Evolutionary conservation across 2,797 vertebrate species (phyloP), one percentile per base, ranked within the genome.

Genomic region (Coilia nasus): DNA sequence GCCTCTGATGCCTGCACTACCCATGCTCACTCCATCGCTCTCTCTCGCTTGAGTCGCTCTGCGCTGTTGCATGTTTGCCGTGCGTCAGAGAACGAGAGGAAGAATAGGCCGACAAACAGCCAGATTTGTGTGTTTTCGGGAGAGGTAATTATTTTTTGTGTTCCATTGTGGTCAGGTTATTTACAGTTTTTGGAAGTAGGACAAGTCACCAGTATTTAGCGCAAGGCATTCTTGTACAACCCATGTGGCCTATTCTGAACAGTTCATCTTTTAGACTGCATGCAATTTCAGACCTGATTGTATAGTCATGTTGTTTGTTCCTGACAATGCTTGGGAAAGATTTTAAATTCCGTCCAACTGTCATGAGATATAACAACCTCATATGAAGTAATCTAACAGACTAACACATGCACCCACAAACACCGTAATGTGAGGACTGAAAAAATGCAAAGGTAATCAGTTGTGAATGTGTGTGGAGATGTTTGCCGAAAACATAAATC

Each of bases 1-100:
- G 41, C 83, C 87, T 89, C 87, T 83, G 88, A 90, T 89, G 90
- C 88, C 59, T 62, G 47, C 21, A 17, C 67, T 87, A 82, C 64
- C 85, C 80, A 67, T 64, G 83, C 86, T 31, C 67, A 57, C 84
- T 80, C 62, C 64, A 84, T 87, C 14, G 1, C 62, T 14, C 62
- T 28, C 62, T 12, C 62, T 28, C 25, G 3, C 31, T 75, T 17
- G 71, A 15, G 50, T 54, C 14, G 50, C 14, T 3, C 19, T 44
- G 71, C 71, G 14, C 71, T 44, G 71, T 17, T 21, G 35, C 88
- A 12, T 89, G 82, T 89, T 88, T 88, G 81, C 86, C 82, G 57
- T 82, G 84, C 44, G 23, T 54, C n/a, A 78, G 31, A 41, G 67
- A 23, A 17, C 12, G 15, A 35, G 28, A 35, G 35, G 35, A 21